Base-by-base conservation (phyloP, 2,797 vertebrate genomes). In the Calcarius lapponicus region DNA sequence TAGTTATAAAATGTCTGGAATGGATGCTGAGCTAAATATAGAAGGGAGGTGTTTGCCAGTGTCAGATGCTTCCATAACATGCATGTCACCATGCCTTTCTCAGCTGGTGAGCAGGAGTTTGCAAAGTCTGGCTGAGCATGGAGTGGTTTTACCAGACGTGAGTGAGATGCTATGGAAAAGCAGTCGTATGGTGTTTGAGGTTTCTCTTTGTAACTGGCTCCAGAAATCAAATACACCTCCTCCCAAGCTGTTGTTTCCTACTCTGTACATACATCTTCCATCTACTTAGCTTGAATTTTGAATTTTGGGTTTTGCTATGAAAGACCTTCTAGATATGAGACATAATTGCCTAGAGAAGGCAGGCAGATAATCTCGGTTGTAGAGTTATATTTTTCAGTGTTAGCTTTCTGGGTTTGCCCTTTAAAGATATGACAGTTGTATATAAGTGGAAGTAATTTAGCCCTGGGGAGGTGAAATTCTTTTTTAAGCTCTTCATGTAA, bases 401-500 rank as follows among this genome's bases (percentile, higher is more conserved):
- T 91, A 86, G 79, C 51, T 96, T 94, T 88, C 73, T 1, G 73
- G 40, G 70, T 90, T 95, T 96, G 89, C 92, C 88, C 95, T 97
- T 96, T 91, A 93, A 93, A 96, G 83, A 95, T 67, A 94, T 91
- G 95, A 96, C 96, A 97, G 95, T 93, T 96, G 96, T 96, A 90
- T 78, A 62, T 76, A 93, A 96, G 90, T 97, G 96, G 96, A 97
- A 97, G 92, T 97, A 97, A 97, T 97, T 90, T 64, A 87, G 86
- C 91, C 96, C 94, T 81, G 40, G 50, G 93, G 95, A 85, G 86
- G 65, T 81, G 76, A 81, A 95, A 96, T 95, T 97, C 94, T 97
- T 97, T 97, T 97, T 97, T 94, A 96, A 97, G 95, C 88, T 92
- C 72, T 94, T 96, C 86, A 71, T 93, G 87, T 95, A 96, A 94